These are phyloP conservation scores for Torymus aiolomorphi DNA, from an alignment of 2,888 invertebrate genomes.

Conservation along the genomic window DNA sequence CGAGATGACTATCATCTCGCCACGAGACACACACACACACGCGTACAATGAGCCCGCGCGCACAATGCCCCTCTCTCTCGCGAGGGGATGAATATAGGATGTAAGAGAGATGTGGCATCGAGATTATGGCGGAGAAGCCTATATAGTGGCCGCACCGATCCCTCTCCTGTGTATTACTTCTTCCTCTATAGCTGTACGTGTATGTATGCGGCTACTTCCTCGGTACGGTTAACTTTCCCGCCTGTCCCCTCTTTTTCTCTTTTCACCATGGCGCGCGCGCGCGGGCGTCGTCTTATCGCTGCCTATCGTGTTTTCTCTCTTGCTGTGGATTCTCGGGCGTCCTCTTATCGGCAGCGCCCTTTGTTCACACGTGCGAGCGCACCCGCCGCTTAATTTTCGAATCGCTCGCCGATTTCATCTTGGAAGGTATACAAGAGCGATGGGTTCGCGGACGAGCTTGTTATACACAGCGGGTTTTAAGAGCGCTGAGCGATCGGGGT, in stretches of 20 bases:
- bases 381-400: constrained; percentile 31
- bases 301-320: constrained; percentile 40
- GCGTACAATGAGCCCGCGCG: too few relatives aligned
- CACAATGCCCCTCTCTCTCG: background rate
- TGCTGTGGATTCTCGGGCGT: background rate
- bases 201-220: background rate
- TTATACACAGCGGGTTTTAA: background rate
- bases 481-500: too few relatives aligned
- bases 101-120: constrained; percentile 1
- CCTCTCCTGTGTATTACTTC: constrained; percentile 30
- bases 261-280: constrained; percentile 11
- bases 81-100: background rate
- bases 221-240: constrained; percentile 15
- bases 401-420: constrained; percentile 35
- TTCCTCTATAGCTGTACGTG: background rate
- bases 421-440: background rate
- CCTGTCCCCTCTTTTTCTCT: constrained; percentile 9
- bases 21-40: too few relatives aligned
- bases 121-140: constrained; percentile 32
- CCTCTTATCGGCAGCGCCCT: constrained; percentile 14
- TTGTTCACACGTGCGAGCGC: constrained; percentile 7
- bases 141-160: constrained; percentile 9
- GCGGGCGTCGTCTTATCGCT: constrained; percentile 42
- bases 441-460: background rate
- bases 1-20: too few relatives aligned